Percentiles rank a stretch among this genome's conserved stretches.
phyloP scores from a whole-genome alignment of 2,888 invertebrate genomes.

The Drosophila peninsularis region DNA sequence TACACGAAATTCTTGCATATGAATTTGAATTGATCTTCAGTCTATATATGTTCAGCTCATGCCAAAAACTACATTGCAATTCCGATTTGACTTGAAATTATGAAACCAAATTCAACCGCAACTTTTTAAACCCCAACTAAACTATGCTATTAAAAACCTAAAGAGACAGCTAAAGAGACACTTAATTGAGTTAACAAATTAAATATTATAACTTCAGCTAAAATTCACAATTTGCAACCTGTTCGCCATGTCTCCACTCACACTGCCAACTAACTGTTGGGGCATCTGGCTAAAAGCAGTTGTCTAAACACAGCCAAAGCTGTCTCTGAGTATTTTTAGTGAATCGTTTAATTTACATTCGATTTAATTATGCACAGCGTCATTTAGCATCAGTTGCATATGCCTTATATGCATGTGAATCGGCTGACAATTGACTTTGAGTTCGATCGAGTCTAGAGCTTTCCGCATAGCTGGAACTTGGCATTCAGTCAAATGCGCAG shows the following conservation, averaged over 20 bases:
- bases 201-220: neutral
- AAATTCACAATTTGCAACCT: neutral
- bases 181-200: neutral
- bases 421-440: slow-evolving; percentile 52
- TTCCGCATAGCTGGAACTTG: slow-evolving; percentile 56
- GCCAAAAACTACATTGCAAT: no score
- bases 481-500: slow-evolving; percentile 49
- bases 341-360: slow-evolving; percentile 15
- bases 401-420: slow-evolving; percentile 18
- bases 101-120: no score
- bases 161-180: neutral
- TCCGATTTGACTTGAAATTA: no score
- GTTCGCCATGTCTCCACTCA: neutral
- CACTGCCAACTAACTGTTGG: neutral
- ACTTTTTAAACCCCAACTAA: neutral
- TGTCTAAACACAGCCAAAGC: neutral
- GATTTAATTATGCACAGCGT: slow-evolving; percentile 28
- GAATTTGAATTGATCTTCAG: neutral
- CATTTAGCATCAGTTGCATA: slow-evolving; percentile 40
- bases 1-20: neutral
- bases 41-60: no score
- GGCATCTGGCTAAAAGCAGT: neutral
- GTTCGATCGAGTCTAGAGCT: slow-evolving; percentile 20
- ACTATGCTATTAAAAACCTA: neutral
- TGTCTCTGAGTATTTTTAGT: slow-evolving; percentile 6